These are phyloP conservation scores for Hartigia nigra DNA, from an alignment of 2,888 invertebrate species.

Conservation along the genomic window DNA sequence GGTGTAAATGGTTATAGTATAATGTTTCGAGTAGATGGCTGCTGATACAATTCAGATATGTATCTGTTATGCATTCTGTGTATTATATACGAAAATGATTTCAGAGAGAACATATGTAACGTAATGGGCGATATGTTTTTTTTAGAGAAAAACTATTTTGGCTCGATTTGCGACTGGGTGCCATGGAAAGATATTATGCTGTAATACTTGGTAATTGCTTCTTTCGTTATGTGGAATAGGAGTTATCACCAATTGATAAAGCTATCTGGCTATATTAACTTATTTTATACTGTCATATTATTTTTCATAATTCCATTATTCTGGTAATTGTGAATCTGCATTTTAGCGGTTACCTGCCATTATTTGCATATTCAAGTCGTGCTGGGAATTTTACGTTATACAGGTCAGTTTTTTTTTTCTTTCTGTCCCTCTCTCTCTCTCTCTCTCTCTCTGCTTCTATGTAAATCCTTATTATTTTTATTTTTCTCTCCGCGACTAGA, in stretches of 20 bases:
- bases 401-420: neutral
- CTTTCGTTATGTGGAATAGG: too few relatives aligned
- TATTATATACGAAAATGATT: too few relatives aligned
- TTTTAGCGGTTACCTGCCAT: constrained; percentile 25
- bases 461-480: neutral
- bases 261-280: neutral
- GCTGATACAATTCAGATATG: neutral
- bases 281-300: neutral
- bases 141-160: too few relatives aligned
- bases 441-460: neutral
- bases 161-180: too few relatives aligned
- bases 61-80: neutral
- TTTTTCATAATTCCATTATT: constrained; percentile 27
- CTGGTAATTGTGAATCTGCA: constrained; percentile 36
- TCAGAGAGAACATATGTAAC: neutral
- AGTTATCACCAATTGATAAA: too few relatives aligned
- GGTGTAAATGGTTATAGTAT: neutral
- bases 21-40: neutral
- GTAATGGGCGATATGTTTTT: neutral
- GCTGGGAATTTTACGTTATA: neutral
- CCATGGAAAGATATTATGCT: neutral
- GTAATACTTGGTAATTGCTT: too few relatives aligned
- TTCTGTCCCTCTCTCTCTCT: neutral
- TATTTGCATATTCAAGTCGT: neutral
- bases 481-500: neutral